phyloP scores from a whole-genome alignment of 2,888 invertebrate genomes.

The Eugnorisma glareosa region DNA sequence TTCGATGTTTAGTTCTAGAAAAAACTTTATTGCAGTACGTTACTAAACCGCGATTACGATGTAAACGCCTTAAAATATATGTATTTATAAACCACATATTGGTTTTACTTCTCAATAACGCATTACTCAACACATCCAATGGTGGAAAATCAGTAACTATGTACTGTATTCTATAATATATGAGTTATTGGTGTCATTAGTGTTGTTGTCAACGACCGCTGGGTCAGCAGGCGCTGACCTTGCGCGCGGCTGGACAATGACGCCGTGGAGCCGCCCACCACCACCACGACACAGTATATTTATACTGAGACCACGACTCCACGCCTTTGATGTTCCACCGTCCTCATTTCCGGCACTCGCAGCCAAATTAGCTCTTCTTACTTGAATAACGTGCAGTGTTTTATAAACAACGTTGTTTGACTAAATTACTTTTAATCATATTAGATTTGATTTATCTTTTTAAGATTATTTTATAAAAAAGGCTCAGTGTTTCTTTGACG shows the following conservation, averaged over 20 bases:
- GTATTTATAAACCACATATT: neutral
- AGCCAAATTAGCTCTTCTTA: conserved; percentile 37
- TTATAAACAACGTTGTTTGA: conserved; percentile 19
- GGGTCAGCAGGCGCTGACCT: conserved; percentile 63
- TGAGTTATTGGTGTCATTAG: conserved; percentile 28
- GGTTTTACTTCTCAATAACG: neutral
- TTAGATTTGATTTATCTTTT: neutral
- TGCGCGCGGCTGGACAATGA: conserved; percentile 55
- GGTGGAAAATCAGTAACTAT: neutral
- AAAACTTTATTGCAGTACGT: conserved; percentile 2
- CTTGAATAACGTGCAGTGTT: conserved; percentile 12
- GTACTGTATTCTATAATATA: neutral
- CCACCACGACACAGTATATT: too few relatives aligned
- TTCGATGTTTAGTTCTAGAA: conserved; percentile 30
- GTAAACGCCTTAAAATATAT: neutral
- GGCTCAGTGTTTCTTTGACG: neutral
- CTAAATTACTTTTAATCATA: conserved; percentile 17
- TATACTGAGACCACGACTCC: neutral
- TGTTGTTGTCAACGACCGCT: conserved; percentile 54
- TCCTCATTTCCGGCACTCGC: conserved; percentile 52
- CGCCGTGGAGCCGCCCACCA: conserved; percentile 47
- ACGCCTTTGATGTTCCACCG: conserved; percentile 50
- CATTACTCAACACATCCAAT: neutral
- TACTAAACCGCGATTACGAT: neutral
- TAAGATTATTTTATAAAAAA: conserved; percentile 1